Conservation (phyloP, 37 sponge, comb jelly and placozoan genomes). For the Haliclona indistincta region DNA sequence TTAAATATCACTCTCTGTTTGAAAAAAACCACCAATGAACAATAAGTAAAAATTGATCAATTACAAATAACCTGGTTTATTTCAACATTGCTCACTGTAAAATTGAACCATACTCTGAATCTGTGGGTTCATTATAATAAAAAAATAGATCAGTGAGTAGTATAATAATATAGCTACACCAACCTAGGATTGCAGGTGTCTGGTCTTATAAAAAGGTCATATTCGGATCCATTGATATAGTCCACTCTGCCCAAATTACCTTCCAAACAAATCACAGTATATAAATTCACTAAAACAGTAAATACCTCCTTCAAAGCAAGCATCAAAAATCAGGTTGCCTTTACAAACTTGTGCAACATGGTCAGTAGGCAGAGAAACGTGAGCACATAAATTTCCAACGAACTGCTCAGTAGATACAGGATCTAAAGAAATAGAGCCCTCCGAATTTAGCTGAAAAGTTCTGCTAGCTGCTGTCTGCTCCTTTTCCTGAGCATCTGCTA, state of each 20-base stretch:
- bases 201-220: slow-evolving; percentile 91
- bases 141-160: background rate
- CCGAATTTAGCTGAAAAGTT: no score
- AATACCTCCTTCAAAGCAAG: slow-evolving; percentile 88
- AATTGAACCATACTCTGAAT: slow-evolving; percentile 94
- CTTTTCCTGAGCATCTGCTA: no score
- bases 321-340: slow-evolving; percentile 86
- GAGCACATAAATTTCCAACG: slow-evolving; percentile 80
- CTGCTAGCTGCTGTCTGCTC: no score
- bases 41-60: slow-evolving; percentile 8
- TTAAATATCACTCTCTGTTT: slow-evolving; percentile 88
- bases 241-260: slow-evolving; percentile 94
- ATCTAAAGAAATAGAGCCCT: background rate
- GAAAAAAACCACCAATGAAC: background rate
- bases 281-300: background rate
- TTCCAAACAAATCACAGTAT: background rate
- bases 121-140: slow-evolving; percentile 7
- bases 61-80: slow-evolving; percentile 64
- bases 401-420: slow-evolving; percentile 46
- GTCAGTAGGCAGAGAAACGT: slow-evolving; percentile 46
- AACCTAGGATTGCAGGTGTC: slow-evolving; percentile 94
- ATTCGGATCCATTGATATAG: slow-evolving; percentile 87
- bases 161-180: background rate
- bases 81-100: slow-evolving; percentile 76
- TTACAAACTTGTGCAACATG: slow-evolving; percentile 34